Evolutionary conservation across 2,797 vertebrate genomes (phyloP).

Genomic region (Spea hammondii): DNA sequence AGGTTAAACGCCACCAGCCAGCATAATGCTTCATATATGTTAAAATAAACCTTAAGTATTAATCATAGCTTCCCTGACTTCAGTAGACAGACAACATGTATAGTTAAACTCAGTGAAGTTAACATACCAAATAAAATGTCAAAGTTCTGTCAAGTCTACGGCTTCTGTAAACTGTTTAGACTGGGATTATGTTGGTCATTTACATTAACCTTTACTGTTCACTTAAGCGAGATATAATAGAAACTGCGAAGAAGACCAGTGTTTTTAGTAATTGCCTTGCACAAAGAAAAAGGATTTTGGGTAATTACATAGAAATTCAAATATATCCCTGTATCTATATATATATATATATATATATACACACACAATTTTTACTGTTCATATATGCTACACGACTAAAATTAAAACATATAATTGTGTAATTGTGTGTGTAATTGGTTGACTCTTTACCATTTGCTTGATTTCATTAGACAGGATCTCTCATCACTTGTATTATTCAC

Average conservation of each 20-base stretch:
- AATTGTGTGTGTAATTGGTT: conserved; percentile 56
- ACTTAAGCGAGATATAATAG: conserved; percentile 57
- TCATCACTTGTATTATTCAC: background rate
- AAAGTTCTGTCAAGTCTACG: conserved; percentile 66
- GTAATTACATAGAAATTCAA: conserved; percentile 73
- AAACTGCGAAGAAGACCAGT: conserved; percentile 60
- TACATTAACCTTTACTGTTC: conserved; percentile 70
- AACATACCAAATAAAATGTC: conserved; percentile 79
- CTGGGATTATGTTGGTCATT: conserved; percentile 64
- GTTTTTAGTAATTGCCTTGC: conserved; percentile 68
- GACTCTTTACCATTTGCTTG: no score
- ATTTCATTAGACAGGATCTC: no score
- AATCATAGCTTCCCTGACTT: background rate
- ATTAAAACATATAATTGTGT: background rate
- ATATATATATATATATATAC: no score
- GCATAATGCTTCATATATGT: background rate
- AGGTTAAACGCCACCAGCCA: background rate
- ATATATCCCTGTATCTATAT: conserved; percentile 59
- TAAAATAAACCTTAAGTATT: background rate
- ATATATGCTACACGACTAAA: no score
- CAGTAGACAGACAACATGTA: conserved; percentile 53
- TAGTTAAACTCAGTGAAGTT: conserved; percentile 65
- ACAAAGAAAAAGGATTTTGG: conserved; percentile 71
- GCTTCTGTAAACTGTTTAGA: conserved; percentile 77
- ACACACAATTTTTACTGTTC: no score